Base-by-base conservation (phyloP, 53 echinoderm and acorn worm genomes). In the Stichopus horrens region DNA sequence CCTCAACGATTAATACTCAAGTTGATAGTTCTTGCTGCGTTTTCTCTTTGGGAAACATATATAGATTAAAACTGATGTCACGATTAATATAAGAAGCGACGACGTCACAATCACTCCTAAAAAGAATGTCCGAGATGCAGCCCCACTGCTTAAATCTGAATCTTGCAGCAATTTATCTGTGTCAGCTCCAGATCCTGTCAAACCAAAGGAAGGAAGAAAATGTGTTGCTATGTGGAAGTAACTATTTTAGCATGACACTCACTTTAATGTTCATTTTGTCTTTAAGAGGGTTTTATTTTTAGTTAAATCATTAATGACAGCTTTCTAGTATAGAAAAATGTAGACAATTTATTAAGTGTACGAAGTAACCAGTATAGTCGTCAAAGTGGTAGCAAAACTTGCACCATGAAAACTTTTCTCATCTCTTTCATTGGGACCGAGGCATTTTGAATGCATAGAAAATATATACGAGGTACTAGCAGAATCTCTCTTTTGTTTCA, bases 21-120 rank as follows among this genome's bases (percentile, higher is more conserved):
- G 23, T 23, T 76, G 51, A 10, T 23, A 76, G 22, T 52, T 76
- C 7, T 9, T 76, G 76, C 37, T 56, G 6, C 81, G 7, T 11
- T 81, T 81, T 9, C 58, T 81, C 58, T 58, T 55, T 3, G 81
- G 81, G 58, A 57, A 56, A 21, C 58, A 57, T 81, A 81, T 57
- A 81, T 20, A 55, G 21, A 81, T 10, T 56, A 81, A 56, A 81
- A 81, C 22, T 81, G 81, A 19, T 81, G 58, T 56, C 56, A 81
- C 19, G 58, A 81, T 81, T 21, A 81, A 58, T 56, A 81, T 81
- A 56, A 81, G 21, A 57, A 58, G n/a, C 5, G 81, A 81, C 20
- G 58, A 56, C 56, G 81, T 18, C 56, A 81, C 20, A 4, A 81
- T 81, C 9, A 81, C 21, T 81, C 57, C 58, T 56, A 81, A 18